Evolutionary conservation across 2,113 vertebrate species (phyloP), one percentile per base, ranked within the genome.

Genomic region (Gopherus flavomarginatus): DNA sequence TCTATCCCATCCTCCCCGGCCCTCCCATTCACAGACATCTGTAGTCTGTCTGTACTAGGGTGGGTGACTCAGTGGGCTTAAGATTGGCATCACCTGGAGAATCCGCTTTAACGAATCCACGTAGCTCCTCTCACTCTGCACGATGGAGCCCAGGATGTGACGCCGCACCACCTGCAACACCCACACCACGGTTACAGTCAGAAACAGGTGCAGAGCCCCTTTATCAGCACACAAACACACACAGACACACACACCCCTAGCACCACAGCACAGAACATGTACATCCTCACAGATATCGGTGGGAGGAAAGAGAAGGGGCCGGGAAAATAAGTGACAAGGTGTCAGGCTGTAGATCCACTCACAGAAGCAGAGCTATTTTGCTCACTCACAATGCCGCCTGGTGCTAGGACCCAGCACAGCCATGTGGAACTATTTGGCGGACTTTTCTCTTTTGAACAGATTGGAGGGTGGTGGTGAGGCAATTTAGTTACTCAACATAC

Each of bases 71-170:
- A 65, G 16, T n/a, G 16, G 16, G 7, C 17, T n/a, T 17, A 65
- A 65, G 62, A 8, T 8, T 7, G 42, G 11, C 12, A 2, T 84
- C 95, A 99, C 99, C 99, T 99, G 99, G 95, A 99, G 92, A 95
- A 99, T 99, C 62, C 99, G 98, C 97, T 98, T 98, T 80, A 99
- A 96, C 59, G 99, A 99, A 54, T 99, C 99, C 96, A 99, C 98
- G 26, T 99, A 99, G 97, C 99, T 99, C 44, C 98, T 97, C 96
- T 99, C 99, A 0, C 99, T 99, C 98, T 99, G 99, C 86, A 99
- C 98, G 6, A 99, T 99, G 97, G 99, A 99, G 93, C 99, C 97
- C 65, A 99, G 98, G 97, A 99, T 99, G 97, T 99, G 99, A 27
- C 99, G 98, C 49, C 99, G 98, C 47, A 99, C 98, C 92, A 99